Evolutionary conservation across 2,888 invertebrate genomes (phyloP).

Genomic region (Brachyopa scutellaris): DNA sequence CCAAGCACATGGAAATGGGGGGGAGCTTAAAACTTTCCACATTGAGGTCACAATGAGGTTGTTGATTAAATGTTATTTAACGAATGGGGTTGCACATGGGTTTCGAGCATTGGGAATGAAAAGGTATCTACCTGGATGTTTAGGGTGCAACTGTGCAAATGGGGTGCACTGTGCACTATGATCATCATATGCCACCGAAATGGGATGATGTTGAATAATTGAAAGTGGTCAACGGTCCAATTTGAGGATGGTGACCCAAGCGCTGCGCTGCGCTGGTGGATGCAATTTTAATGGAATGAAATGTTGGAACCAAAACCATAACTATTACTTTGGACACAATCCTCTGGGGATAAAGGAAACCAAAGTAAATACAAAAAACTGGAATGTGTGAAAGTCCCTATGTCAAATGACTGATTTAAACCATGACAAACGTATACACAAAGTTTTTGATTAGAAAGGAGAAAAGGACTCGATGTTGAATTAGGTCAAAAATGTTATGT

Average conservation of each 20-base stretch:
- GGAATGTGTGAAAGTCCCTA: no score
- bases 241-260: conserved; percentile 19
- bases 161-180: conserved; percentile 5
- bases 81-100: conserved; percentile 8
- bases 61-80: conserved; percentile 60
- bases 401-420: no score
- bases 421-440: no score
- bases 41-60: conserved; percentile 61
- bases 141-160: conserved; percentile 4
- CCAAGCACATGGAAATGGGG: conserved; percentile 30
- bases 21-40: conserved; percentile 43
- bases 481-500: no score
- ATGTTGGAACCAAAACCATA: no score
- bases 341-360: not conserved
- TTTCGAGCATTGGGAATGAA: not conserved
- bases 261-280: not conserved
- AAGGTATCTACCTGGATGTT: conserved; percentile 2
- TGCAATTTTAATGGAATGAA: conserved; percentile 36
- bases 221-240: conserved; percentile 31
- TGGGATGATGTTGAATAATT: conserved; percentile 40
- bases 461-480: no score
- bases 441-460: no score
- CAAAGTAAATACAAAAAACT: not conserved
- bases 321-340: conserved; percentile 5
- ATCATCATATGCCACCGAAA: conserved; percentile 1